Conservation (phyloP, 2,888 invertebrate genomes). For the Ichneumon xanthorius region DNA sequence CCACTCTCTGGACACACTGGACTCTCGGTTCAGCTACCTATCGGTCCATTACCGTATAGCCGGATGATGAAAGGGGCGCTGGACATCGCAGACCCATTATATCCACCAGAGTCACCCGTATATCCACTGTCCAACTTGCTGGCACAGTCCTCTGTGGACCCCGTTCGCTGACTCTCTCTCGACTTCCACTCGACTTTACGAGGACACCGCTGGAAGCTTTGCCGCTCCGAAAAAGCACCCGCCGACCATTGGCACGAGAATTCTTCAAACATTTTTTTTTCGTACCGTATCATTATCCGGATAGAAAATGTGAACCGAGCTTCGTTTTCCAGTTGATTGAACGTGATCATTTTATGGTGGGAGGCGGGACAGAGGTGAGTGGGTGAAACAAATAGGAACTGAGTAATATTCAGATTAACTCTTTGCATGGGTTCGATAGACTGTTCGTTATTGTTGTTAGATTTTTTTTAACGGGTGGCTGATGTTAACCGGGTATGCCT, state of each 20-base stretch:
- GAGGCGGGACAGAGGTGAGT: neutral
- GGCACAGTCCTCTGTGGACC: slow-evolving; percentile 47
- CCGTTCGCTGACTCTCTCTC: slow-evolving; percentile 26
- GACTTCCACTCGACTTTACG: slow-evolving; percentile 21
- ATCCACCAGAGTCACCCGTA: slow-evolving; percentile 57
- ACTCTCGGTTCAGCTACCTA: slow-evolving; percentile 63
- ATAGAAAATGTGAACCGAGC: neutral
- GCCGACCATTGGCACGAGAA: slow-evolving; percentile 4
- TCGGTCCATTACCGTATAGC: slow-evolving; percentile 68
- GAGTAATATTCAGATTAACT: neutral
- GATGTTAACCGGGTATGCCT: too few species aligned
- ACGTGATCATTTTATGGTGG: neutral
- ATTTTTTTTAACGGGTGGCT: too few species aligned
- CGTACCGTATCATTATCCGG: neutral
- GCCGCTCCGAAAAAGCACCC: slow-evolving; percentile 25
- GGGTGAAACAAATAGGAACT: neutral
- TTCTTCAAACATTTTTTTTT: slow-evolving; percentile 12
- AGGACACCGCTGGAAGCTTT: slow-evolving; percentile 11
- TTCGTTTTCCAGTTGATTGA: neutral
- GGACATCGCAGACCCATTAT: slow-evolving; percentile 66
- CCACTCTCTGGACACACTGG: slow-evolving; percentile 51
- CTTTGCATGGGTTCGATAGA: too few species aligned
- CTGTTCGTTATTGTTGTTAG: too few species aligned
- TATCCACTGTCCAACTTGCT: slow-evolving; percentile 56
- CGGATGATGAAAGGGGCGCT: slow-evolving; percentile 68